Evolutionary conservation across 2,797 vertebrate genomes (phyloP), one percentile per base, ranked within the genome.

Genomic region (Sebastes kiyomatsui): DNA sequence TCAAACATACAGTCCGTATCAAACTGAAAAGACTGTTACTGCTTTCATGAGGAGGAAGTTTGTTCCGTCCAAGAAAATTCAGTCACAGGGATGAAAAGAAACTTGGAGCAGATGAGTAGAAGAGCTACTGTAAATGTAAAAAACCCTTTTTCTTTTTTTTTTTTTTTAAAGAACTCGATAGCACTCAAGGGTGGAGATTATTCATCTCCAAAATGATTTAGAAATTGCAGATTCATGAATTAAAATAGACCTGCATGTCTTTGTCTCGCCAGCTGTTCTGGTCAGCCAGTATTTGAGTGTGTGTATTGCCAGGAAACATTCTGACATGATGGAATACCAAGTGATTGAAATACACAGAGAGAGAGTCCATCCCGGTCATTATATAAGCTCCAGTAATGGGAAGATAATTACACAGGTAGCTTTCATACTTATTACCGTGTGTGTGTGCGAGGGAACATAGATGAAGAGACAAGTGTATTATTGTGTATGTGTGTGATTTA

Each of bases 231-330:
- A 83, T 80, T 72, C 27, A 33, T 38, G 73, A 77, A 22, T 84
- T 30, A 18, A 81, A 82, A 69, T 64, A 75, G n/a, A 76, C 62
- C 16, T 16, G 66, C 27, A 1, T 3, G 77, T 32, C 23, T 78
- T 79, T 81, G 42, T 79, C n/a, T 2, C 1, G 42, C 77, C 86
- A 88, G 81, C 74, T 88, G 82, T 72, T 55, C 42, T 14, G 77
- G 49, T 20, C 70, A 35, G 49, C 25, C 30, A 11, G 54, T 42
- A n/a, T 73, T 35, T 79, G 20, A 67, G 55, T 61, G 79, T 74
- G 54, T 69, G 32, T 58, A 9, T 33, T 76, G 25, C 72, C 81
- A 83, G 64, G 66, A 84, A 83, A 76, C 68, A 56, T 38, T 77
- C 46, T 46, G 25, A 80, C 16, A 16, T 67, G 69, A 77, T 58